Evolutionary conservation across 2,888 invertebrate genomes (phyloP), one percentile per base, ranked within the genome.

Genomic region (Teleiodes luculella): DNA sequence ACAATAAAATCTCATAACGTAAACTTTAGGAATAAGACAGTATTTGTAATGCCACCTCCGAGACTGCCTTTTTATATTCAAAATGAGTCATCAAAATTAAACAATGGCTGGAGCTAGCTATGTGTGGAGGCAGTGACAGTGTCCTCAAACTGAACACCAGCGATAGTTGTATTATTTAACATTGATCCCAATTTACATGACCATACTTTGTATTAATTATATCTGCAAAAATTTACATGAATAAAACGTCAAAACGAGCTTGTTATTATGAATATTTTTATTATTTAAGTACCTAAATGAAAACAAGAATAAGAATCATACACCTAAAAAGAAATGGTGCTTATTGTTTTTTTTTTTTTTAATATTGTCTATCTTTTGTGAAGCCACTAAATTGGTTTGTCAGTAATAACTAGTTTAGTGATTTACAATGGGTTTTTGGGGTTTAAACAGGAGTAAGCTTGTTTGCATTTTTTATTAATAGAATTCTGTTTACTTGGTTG

Each of bases 201-300:
- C 83, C 86, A 88, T 86, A 68, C 83, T 90, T 90, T 90, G 88
- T 90, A 90, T 80, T 89, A 85, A 89, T 83, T 87, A 87, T 90
- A 87, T 83, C 85, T 86, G 88, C 89, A 89, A 90, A 89, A 90
- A 89, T 90, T 90, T 90, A 89, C 89, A 90, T 88, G 79, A 90
- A 89, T 90, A 89, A 90, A 90, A 85, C 72, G 80, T 87, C 80
- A 79, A 87, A 90, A 90, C 75, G 85, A 86, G 86, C 86, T 88
- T 87, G 86, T 80, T 80, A 80, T 63, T 68, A 63, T 72, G 72
- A 70, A 24, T 56, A 43, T 43, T 43, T 43, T 43, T n/a, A n/a
- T 43, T 43, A n/a, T 24, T 43, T 11, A 24, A 20, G 20, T 24
- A 18, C 7, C 11, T 43, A 28, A 10, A 20, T 10, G 11, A 11